Conservation (phyloP, 2,888 invertebrate genomes). For the Micoletzkya japonica region DNA sequence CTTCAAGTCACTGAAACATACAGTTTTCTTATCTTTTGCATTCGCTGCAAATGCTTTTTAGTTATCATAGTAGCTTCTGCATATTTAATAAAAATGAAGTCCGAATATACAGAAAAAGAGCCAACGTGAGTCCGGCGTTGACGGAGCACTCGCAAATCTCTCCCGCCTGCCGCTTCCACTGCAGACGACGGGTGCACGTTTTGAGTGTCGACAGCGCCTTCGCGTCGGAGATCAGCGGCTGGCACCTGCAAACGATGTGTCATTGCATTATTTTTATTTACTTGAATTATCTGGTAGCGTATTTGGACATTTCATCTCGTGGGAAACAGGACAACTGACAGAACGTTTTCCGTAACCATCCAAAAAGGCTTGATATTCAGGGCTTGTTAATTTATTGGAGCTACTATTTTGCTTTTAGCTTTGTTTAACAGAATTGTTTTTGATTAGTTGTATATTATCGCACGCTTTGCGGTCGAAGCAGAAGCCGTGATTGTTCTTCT, state of each 20-base stretch:
- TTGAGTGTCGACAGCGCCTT: constrained; percentile 54
- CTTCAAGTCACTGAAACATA: constrained; percentile 45
- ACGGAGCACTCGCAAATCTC: constrained; percentile 59
- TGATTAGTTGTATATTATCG: no score
- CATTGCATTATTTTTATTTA: background rate
- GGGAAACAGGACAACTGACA: background rate
- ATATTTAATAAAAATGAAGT: background rate
- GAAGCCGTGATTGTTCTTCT: constrained; percentile 53
- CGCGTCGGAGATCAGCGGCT: constrained; percentile 50
- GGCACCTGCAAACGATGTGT: constrained; percentile 43
- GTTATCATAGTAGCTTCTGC: background rate
- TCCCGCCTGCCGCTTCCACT: constrained; percentile 59
- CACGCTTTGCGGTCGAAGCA: constrained; percentile 55
- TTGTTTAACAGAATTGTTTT: no score
- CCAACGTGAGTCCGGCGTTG: constrained; percentile 50
- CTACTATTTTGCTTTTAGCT: no score
- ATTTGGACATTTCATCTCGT: background rate
- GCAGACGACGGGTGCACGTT: constrained; percentile 49
- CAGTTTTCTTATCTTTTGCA: background rate
- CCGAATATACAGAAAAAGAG: background rate
- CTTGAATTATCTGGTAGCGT: background rate
- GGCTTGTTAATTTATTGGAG: no score
- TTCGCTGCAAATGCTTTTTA: background rate
- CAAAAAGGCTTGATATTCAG: no score
- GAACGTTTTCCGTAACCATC: no score